Percentiles rank a stretch among this genome's conserved stretches.
Conservation (phyloP, 2,888 invertebrate genomes). For the Axea sp. region DNA sequence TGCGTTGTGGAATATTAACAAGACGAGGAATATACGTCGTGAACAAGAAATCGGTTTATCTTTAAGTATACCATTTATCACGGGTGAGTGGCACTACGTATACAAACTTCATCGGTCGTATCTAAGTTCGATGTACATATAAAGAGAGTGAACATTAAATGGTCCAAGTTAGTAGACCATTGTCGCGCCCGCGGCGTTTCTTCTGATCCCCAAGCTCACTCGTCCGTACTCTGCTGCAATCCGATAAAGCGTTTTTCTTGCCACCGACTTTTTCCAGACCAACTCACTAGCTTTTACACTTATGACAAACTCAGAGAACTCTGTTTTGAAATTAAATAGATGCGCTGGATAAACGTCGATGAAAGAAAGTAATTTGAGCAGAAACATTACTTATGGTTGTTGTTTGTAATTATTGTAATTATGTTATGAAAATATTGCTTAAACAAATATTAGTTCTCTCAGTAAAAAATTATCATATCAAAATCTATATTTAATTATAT, state of each 20-base stretch:
- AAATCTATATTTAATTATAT: too few species aligned
- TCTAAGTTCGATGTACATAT: too few species aligned
- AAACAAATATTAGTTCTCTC: too few species aligned
- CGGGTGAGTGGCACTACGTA: constrained; percentile 18
- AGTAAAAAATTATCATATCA: too few species aligned
- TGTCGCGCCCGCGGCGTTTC: constrained; percentile 68
- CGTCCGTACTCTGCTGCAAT: constrained; percentile 70
- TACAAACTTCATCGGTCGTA: constrained; percentile 36
- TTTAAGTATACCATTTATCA: constrained; percentile 34
- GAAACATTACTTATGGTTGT: too few species aligned
- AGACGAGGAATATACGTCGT: constrained; percentile 31
- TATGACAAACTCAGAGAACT: neutral
- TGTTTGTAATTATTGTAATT: too few species aligned
- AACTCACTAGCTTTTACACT: constrained; percentile 19
- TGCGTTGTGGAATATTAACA: constrained; percentile 48
- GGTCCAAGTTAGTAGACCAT: constrained; percentile 69
- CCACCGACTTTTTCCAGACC: constrained; percentile 56
- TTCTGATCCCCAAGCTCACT: constrained; percentile 70
- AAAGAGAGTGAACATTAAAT: too few species aligned
- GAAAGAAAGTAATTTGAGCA: too few species aligned
- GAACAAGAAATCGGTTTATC: constrained; percentile 53
- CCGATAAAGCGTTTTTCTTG: constrained; percentile 77
- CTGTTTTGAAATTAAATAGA: too few species aligned
- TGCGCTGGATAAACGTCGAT: too few species aligned
- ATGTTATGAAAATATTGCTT: too few species aligned